phyloP scores from a whole-genome alignment of 2,113 vertebrate genomes.

The Aplodontia rufa region DNA sequence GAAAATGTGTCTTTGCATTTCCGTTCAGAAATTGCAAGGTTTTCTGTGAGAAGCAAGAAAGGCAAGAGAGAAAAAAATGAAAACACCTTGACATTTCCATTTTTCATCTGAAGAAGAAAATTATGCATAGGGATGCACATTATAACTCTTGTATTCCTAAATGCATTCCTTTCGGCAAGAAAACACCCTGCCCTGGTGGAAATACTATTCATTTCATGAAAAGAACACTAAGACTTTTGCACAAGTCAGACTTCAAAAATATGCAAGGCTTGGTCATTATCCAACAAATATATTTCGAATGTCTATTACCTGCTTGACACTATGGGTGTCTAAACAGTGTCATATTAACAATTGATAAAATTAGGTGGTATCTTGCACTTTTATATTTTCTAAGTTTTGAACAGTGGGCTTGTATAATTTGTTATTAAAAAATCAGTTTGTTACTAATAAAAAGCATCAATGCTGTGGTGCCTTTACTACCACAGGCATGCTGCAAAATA shows the following conservation, averaged over 20 bases:
- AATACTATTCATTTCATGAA: conserved; percentile 2
- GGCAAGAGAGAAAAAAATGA: neutral
- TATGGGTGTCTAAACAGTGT: neutral
- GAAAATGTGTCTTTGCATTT: neutral
- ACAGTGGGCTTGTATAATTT: neutral
- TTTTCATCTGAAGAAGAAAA: conserved; percentile 59
- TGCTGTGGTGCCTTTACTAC: neutral
- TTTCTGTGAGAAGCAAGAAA: conserved; percentile 30
- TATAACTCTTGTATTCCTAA: conserved; percentile 39
- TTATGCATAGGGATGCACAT: neutral
- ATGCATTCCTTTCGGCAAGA: conserved; percentile 28
- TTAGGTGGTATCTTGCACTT: neutral
- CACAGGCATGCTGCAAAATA: neutral
- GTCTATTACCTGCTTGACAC: neutral
- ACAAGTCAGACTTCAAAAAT: conserved; percentile 21
- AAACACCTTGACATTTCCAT: conserved; percentile 58
- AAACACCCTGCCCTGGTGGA: neutral
- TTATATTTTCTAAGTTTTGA: conserved; percentile 8
- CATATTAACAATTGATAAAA: neutral
- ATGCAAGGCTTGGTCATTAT: neutral
- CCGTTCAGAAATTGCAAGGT: neutral
- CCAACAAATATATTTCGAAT: conserved; percentile 4
- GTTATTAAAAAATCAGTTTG: neutral
- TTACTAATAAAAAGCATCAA: neutral
- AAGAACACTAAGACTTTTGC: neutral